Conservation (phyloP, 2,797 vertebrate genomes). For the Alectoris magna region DNA sequence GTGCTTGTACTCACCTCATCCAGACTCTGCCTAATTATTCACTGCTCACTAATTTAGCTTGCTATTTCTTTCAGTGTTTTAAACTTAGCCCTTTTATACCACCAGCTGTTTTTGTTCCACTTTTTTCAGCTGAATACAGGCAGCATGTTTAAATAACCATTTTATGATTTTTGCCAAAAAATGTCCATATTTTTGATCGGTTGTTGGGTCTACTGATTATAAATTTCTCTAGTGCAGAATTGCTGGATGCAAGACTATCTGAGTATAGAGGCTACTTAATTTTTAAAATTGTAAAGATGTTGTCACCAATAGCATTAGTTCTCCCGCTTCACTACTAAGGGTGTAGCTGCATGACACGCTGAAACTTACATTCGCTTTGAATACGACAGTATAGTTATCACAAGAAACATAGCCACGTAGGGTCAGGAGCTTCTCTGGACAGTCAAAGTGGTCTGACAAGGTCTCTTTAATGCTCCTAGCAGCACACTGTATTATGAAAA, state of each 20-base stretch:
- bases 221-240: neutral
- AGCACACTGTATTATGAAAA: neutral
- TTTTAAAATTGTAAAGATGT: neutral
- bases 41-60: neutral
- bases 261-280: neutral
- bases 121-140: neutral
- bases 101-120: neutral
- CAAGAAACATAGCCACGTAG: neutral
- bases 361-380: neutral
- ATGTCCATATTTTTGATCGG: neutral
- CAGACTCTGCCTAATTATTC: neutral
- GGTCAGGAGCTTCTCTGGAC: neutral
- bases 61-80: slow-evolving; percentile 1
- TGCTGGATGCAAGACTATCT: neutral
- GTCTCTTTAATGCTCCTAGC: neutral
- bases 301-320: neutral
- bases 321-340: neutral
- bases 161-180: neutral
- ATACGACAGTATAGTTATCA: neutral
- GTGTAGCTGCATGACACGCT: neutral
- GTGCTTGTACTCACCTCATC: neutral
- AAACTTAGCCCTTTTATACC: neutral
- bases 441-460: neutral
- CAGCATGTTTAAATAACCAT: neutral
- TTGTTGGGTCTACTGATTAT: neutral